Evolutionary conservation across 2,113 vertebrate species (phyloP).

Genomic region (Calonectris borealis): DNA sequence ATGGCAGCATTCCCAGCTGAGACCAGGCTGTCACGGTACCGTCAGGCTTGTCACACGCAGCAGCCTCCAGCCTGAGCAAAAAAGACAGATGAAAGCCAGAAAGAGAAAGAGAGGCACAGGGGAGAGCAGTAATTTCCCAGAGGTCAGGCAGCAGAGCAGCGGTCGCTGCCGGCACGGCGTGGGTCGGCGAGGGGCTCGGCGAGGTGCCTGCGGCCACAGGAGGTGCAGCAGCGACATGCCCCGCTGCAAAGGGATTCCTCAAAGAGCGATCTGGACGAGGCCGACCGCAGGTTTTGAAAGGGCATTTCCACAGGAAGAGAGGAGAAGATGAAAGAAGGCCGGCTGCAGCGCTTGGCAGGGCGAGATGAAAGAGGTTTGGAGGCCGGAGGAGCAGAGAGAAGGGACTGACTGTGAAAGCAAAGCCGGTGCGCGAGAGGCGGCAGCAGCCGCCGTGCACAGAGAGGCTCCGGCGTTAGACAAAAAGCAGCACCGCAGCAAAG

Average conservation of each 20-base stretch:
- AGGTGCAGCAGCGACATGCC: accelerated
- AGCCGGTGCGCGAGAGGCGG: not conserved
- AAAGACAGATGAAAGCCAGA: not conserved
- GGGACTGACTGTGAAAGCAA: not conserved
- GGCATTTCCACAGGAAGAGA: not conserved
- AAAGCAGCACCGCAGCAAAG: not conserved
- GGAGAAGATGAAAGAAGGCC: not conserved
- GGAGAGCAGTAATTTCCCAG: not conserved
- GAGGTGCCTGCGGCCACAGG: accelerated
- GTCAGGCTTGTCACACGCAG: not conserved
- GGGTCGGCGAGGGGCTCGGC: accelerated
- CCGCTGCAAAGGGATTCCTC: not conserved
- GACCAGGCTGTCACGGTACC: not conserved
- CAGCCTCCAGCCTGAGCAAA: not conserved
- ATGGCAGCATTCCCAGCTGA: not conserved
- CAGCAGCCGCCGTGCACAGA: accelerated
- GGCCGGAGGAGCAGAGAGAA: not conserved
- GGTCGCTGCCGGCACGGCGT: accelerated
- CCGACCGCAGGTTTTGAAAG: accelerated
- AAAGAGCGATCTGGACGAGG: accelerated
- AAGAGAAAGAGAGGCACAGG: not conserved
- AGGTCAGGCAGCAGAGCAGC: not conserved
- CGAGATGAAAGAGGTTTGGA: not conserved
- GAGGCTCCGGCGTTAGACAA: accelerated
- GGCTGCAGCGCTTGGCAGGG: accelerated